Evolutionary conservation across 2,113 vertebrate genomes (phyloP).

Genomic region (Malurus alboscapulatus): DNA sequence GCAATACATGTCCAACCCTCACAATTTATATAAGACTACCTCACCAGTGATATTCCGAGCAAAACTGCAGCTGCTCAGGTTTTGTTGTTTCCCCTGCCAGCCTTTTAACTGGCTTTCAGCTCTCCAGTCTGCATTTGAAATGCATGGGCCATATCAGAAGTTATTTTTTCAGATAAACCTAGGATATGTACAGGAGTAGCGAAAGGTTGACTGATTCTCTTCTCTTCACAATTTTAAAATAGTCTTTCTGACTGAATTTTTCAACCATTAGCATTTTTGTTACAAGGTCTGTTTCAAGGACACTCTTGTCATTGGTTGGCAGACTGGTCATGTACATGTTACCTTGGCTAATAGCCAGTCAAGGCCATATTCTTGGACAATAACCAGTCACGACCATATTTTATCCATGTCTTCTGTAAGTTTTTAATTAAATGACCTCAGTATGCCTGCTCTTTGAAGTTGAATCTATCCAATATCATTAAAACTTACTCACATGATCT

Average conservation of each 20-base stretch:
- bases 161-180: not conserved
- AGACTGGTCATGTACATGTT: not conserved
- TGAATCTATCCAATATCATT: not conserved
- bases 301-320: not conserved
- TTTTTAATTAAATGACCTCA: slow-evolving; percentile 43
- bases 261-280: not conserved
- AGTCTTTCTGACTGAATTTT: not conserved
- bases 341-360: not conserved
- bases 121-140: not conserved
- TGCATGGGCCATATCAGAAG: not conserved
- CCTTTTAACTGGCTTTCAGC: not conserved
- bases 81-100: not conserved
- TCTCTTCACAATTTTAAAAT: not conserved
- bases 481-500: slow-evolving; percentile 11
- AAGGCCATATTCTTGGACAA: not conserved
- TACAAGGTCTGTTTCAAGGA: not conserved
- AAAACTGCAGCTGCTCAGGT: not conserved
- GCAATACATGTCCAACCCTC: not conserved
- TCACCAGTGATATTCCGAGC: not conserved
- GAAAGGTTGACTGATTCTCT: not conserved
- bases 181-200: not conserved
- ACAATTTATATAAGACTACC: not conserved
- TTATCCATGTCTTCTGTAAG: not conserved
- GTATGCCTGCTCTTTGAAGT: slow-evolving; percentile 25
- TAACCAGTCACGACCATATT: not conserved